Evolutionary conservation across 2,888 invertebrate species (phyloP), one percentile per base, ranked within the genome.

Genomic region (Drosophila kambysellisi): DNA sequence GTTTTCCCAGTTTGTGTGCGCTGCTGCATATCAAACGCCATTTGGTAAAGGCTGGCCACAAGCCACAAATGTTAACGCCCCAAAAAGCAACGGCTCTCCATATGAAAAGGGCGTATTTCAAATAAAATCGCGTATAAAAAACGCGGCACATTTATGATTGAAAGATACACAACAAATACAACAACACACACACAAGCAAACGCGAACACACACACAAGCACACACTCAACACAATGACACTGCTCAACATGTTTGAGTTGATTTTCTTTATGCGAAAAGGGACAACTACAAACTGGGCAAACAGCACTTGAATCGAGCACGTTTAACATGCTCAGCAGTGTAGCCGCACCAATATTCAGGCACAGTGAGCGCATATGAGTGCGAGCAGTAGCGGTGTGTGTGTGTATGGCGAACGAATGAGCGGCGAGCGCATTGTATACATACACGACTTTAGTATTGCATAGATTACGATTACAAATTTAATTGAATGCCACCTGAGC

Each of bases 401-500:
- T 46, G 9, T 32, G 25, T 48, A 30, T 29, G 39, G 65, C 66
- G 82, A 78, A 64, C 87, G 84, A 84, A 84, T 87, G 82, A 79
- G 79, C 81, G 70, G 70, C 61, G 79, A 73, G 78, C 69, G 72
- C 69, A 78, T 67, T 72, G 68, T 70, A 84, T 59, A 84, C 60
- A 82, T 46, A 75, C 68, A 77, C 57, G 65, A 62, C 61, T 72
- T 70, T 62, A 53, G 75, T 83, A 88, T 75, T 76, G 80, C 75
- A 82, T 82, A 88, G 77, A 86, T 90, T 80, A 88, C 74, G 82
- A 82, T 89, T 81, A 89, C 79, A 88, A 83, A 82, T 87, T 86
- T 79, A 83, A 91, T 84, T 82, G 79, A 84, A 82, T 83, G 77
- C 86, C 89, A 91, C 88, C 91, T 91, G 85, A 83, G 79, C 71